Percentiles rank a stretch among this genome's conserved stretches.
phyloP scores from a whole-genome alignment of 2,113 vertebrate species.

The Mormoops blainvillei region DNA sequence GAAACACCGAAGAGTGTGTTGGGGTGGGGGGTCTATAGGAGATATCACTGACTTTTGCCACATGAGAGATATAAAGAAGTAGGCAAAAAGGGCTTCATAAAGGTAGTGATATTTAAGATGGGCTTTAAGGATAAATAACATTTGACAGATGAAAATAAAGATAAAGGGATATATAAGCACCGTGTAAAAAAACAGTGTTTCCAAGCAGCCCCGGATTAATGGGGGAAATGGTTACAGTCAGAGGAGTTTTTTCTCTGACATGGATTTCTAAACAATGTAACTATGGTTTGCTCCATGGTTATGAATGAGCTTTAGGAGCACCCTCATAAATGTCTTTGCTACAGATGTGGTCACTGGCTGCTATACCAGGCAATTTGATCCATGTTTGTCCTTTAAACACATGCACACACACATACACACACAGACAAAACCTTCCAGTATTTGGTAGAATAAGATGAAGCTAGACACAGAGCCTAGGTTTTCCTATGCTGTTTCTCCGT shows the following conservation, averaged over 20 bases:
- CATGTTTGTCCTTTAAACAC: constrained; percentile 11
- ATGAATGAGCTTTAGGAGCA: constrained; percentile 76
- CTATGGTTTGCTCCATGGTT: constrained; percentile 76
- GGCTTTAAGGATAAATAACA: not conserved
- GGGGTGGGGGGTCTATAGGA: not conserved
- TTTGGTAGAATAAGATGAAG: constrained; percentile 48
- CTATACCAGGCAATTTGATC: constrained; percentile 62
- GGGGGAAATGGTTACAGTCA: constrained; percentile 51
- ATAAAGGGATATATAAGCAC: not conserved
- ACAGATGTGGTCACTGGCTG: constrained; percentile 77
- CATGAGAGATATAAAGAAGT: not conserved
- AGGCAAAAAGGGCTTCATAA: not conserved
- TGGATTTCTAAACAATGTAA: constrained; percentile 77
- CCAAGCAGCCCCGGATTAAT: constrained; percentile 62
- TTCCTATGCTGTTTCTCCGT: not conserved
- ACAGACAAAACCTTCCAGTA: not conserved
- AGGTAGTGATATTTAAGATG: not conserved
- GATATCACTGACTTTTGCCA: not conserved
- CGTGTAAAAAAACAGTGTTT: constrained; percentile 19
- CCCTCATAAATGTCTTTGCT: constrained; percentile 72
- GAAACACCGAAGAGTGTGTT: not conserved
- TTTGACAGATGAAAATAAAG: not conserved
- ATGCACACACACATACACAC: not conserved
- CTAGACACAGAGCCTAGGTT: constrained; percentile 10
- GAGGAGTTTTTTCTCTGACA: constrained; percentile 55